Evolutionary conservation across 1,140 invertebrate genomes (phyloP).

Genomic region (Scaptodrosophila lebanonensis): DNA sequence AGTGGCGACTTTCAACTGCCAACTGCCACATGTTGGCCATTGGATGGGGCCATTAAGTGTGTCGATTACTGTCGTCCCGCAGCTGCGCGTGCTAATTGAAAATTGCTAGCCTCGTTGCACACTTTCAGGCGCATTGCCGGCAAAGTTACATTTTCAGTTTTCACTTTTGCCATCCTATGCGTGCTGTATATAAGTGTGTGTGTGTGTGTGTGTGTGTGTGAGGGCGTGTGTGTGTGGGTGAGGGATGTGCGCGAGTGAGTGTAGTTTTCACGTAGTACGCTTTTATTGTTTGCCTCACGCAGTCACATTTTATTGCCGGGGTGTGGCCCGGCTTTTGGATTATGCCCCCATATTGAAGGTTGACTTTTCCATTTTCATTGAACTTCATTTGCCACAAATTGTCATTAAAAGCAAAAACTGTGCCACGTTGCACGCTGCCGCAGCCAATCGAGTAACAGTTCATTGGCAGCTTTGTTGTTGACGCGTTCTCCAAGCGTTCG

Average conservation of each 20-base stretch:
- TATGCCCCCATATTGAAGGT: background rate
- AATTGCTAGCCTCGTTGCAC: slow-evolving; percentile 36
- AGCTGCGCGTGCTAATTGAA: slow-evolving; percentile 52
- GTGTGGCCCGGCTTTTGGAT: slow-evolving; percentile 34
- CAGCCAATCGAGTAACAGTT: slow-evolving; percentile 39
- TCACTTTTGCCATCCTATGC: background rate
- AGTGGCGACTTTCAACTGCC: no score
- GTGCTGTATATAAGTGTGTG: slow-evolving; percentile 12
- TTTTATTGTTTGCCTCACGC: slow-evolving; percentile 59
- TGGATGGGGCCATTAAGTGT: background rate
- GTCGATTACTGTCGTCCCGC: no score
- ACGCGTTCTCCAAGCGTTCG: slow-evolving; percentile 45
- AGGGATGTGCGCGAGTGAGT: slow-evolving; percentile 11
- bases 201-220: slow-evolving; percentile 33
- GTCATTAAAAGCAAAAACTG: slow-evolving; percentile 10
- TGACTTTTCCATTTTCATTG: slow-evolving; percentile 57
- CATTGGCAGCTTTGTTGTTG: slow-evolving; percentile 44
- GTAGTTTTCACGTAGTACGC: slow-evolving; percentile 18
- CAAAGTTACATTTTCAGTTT: background rate
- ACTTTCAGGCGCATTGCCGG: slow-evolving; percentile 35
- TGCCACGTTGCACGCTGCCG: slow-evolving; percentile 32
- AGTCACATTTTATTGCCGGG: slow-evolving; percentile 53
- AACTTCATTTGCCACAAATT: slow-evolving; percentile 51
- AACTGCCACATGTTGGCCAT: no score
- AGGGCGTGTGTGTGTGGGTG: background rate